Evolutionary conservation across 1,140 invertebrate genomes (phyloP), one percentile per base, ranked within the genome.

Genomic region (Papilio polytes): DNA sequence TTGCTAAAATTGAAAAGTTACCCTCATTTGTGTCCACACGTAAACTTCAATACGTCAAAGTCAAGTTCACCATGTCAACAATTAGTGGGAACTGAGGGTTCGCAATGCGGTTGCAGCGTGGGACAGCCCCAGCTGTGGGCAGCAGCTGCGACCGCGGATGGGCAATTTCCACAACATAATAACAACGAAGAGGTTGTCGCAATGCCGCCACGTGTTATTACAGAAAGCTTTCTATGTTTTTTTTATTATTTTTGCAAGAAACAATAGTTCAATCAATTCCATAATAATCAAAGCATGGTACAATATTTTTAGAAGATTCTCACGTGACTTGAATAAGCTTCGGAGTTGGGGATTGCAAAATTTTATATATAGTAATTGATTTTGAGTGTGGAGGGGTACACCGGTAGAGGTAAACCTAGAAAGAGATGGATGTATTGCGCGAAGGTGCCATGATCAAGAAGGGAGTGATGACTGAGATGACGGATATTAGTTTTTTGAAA

Each of bases 11-110:
- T 53, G 3, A 53, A 48, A 51, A 48, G 9, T 76, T 76, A 76
- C 74, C 74, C 74, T 76, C 74, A 76, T 76, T 26, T 76, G n/a
- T 18, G 13, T 13, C 20, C 2, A 9, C 12, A 46, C 15, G 41
- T 15, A 20, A 46, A 53, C n/a, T 51, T 51, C 74, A 22, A 76
- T 18, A 10, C 22, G 9, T 76, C 7, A 76, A 51, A 76, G 74
- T 76, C 74, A 76, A 76, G 74, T 76, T 76, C 74, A 76, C 74
- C 74, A 76, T 76, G 20, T 76, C 41, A 76, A 12, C 74, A 76
- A 26, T 76, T 48, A 51, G 6, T 6, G 22, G 20, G 3, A 12
- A 76, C 74, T 76, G 74, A 46, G 20, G 44, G n/a, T 46, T 44
- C 20, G 20, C 74, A 76, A 26, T 76, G 74, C 41, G 73, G 15